Evolutionary conservation across 2,797 vertebrate species (phyloP).

Genomic region (Avahi laniger): DNA sequence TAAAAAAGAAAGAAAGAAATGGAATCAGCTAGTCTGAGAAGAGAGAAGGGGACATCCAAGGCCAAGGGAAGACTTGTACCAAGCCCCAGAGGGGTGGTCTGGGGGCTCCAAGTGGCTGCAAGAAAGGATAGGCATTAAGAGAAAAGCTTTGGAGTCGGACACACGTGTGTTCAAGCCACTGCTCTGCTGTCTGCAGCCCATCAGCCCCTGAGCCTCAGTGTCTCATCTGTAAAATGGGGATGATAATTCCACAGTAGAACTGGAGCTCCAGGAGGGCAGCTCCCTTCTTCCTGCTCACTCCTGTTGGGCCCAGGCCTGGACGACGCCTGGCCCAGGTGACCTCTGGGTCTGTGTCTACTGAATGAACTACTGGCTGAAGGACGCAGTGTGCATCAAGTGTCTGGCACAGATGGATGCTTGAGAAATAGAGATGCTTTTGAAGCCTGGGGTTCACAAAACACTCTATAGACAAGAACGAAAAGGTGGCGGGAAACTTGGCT

Average conservation of each 20-base stretch:
- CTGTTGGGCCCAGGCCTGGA: neutral
- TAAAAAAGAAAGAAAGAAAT: neutral
- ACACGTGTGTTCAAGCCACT: neutral
- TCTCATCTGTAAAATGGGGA: neutral
- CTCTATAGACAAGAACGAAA: neutral
- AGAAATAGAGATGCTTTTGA: neutral
- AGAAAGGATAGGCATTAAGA: neutral
- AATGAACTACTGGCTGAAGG: neutral
- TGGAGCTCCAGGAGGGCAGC: rapidly evolving
- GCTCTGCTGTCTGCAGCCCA: rapidly evolving
- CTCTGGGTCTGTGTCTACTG: neutral
- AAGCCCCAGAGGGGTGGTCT: neutral
- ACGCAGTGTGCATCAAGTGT: rapidly evolving
- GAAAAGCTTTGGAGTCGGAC: neutral
- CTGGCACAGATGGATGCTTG: neutral
- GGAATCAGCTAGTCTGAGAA: neutral
- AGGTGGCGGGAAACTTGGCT: neutral
- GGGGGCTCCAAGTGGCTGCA: neutral
- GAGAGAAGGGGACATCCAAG: neutral
- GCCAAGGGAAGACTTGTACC: neutral
- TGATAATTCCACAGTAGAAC: neutral
- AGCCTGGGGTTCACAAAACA: neutral
- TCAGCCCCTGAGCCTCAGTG: neutral
- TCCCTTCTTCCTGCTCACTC: neutral
- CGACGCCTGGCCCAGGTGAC: neutral